phyloP scores from a whole-genome alignment of 2,113 vertebrate species.

The Heterochromis multidens region DNA sequence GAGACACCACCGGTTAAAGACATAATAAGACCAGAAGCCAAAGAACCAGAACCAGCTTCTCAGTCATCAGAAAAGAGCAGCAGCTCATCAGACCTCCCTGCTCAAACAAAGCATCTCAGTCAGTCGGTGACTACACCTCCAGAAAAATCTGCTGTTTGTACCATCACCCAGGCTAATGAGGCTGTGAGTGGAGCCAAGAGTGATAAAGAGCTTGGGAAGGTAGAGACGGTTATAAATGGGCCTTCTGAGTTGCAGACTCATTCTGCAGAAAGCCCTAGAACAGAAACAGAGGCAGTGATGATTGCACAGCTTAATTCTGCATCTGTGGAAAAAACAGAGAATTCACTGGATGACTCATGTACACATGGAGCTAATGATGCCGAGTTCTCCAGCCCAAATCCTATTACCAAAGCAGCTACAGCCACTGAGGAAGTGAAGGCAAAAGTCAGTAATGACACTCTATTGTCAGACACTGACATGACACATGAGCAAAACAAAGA shows the following conservation, averaged over 20 bases:
- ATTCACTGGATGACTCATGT: constrained; percentile 51
- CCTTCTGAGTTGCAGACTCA: constrained; percentile 1
- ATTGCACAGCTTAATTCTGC: constrained; percentile 23
- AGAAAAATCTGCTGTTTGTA: constrained; percentile 5
- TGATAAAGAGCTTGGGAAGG: constrained; percentile 10
- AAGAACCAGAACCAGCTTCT: background rate
- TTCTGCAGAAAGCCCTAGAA: constrained; percentile 21
- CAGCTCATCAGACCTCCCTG: background rate
- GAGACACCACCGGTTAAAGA: background rate
- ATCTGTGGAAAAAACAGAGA: constrained; percentile 48
- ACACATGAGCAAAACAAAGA: background rate
- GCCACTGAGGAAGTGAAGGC: constrained; percentile 1
- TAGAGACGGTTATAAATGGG: background rate
- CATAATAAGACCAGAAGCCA: background rate
- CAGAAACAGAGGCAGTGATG: background rate
- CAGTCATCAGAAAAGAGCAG: background rate
- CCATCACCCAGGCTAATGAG: constrained; percentile 10
- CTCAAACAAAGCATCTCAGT: background rate
- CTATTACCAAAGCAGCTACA: background rate
- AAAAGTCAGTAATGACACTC: background rate
- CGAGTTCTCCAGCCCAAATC: background rate
- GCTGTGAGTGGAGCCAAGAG: background rate
- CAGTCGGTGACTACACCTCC: background rate
- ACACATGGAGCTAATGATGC: constrained; percentile 42
- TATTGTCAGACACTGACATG: background rate